Base-by-base conservation (phyloP, 2,888 invertebrate species). In the Crocallis elinguaria region DNA sequence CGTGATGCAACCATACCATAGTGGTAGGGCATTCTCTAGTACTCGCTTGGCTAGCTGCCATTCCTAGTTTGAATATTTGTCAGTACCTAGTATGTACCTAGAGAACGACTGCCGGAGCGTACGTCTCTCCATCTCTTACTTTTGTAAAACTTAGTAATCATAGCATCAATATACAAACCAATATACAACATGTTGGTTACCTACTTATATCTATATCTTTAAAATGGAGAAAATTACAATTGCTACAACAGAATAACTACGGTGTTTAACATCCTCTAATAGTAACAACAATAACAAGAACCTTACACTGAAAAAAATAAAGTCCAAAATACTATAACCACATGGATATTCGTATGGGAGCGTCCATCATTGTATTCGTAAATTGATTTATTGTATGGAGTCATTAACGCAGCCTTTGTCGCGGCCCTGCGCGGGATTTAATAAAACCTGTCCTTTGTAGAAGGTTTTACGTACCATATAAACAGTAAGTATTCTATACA, bases 321-420 rank as follows among this genome's bases (percentile, higher is more conserved):
- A 21, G 51, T 33, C 21, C 14, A 44, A 35, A 21, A 29, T 51
- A 11, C 13, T 12, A 3, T 9, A 4, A 5, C 27, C 5, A 12
- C 17, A 23, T 21, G 16, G 23, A 25, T 25, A 12, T 16, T 19
- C 35, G 43, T 54, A 49, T 54, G 43, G 48, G 48, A 59, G 60
- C 58, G 56, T 57, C 62, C 55, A 60, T 69, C 66, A 74, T 73
- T 75, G 72, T 71, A 55, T 57, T 48, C 66, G 53, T 64, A 68
- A 66, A 77, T 77, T 74, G 73, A 75, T 77, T 73, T 78, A 79
- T 78, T 76, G 73, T 71, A 75, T 68, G 67, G 71, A 78, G 75
- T 75, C 78, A 77, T 77, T 79, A 79, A 64, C 64, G 64, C 53
- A n/a, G 58, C 71, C 67, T 73, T 77, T 77, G 69, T 77, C 59